Percentiles rank a stretch among this genome's conserved stretches.
These are phyloP conservation scores for Seira musarum DNA, from an alignment of 2,888 invertebrate species.

Conservation along the genomic window DNA sequence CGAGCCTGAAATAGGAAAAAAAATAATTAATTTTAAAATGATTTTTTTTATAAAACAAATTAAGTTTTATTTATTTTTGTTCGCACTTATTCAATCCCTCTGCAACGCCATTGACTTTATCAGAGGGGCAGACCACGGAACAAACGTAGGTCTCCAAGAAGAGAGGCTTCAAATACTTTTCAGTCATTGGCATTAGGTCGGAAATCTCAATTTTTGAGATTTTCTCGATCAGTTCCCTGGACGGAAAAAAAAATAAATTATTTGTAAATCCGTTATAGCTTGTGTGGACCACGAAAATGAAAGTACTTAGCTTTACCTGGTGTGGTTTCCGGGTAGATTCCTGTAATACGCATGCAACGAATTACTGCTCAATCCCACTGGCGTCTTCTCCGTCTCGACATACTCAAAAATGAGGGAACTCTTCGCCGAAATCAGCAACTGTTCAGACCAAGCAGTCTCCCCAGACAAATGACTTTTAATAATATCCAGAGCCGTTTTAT, in stretches of 20 bases:
- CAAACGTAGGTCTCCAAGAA: slow-evolving; percentile 78
- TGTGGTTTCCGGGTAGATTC: slow-evolving; percentile 78
- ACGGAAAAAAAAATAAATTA: not conserved
- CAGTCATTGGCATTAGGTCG: slow-evolving; percentile 80
- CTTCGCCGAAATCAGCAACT: slow-evolving; percentile 86
- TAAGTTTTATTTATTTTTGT: no score
- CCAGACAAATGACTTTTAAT: slow-evolving; percentile 79
- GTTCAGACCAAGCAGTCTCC: slow-evolving; percentile 79
- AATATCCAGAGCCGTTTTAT: slow-evolving; percentile 81
- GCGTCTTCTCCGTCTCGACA: slow-evolving; percentile 79
- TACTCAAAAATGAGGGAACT: slow-evolving; percentile 85
- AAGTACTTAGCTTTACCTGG: slow-evolving; percentile 43
- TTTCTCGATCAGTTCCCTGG: slow-evolving; percentile 78
- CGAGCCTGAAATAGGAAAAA: no score
- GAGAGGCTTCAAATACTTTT: slow-evolving; percentile 80
- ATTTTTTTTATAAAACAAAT: no score
- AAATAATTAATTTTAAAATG: no score
- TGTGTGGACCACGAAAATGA: not conserved
- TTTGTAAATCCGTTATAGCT: not conserved
- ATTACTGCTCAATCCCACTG: slow-evolving; percentile 71
- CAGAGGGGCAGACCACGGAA: slow-evolving; percentile 85
- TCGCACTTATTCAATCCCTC: slow-evolving; percentile 81
- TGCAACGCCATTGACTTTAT: slow-evolving; percentile 80
- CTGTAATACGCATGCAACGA: slow-evolving; percentile 84
- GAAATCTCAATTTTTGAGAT: slow-evolving; percentile 79